phyloP scores from a whole-genome alignment of 2,797 vertebrate species.

The Muscicapa comitata region DNA sequence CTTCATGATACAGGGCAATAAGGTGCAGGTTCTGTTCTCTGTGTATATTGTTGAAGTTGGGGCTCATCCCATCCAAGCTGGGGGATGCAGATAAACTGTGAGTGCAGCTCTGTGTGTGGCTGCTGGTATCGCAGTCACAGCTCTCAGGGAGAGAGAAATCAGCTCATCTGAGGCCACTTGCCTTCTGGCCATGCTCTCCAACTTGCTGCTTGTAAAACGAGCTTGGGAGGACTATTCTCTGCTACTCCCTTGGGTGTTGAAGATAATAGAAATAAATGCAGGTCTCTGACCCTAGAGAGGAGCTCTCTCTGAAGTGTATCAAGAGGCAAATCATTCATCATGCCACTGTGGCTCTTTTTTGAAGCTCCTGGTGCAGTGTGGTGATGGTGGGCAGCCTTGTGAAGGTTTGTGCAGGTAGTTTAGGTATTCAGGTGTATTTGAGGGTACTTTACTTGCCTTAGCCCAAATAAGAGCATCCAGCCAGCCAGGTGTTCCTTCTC shows the following conservation, averaged over 20 bases:
- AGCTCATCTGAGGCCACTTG: not conserved
- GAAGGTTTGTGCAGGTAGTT: not conserved
- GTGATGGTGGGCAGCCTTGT: not conserved
- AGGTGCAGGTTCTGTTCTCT: not conserved
- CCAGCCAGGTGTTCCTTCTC: not conserved
- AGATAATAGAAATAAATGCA: not conserved
- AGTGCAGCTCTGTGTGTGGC: not conserved
- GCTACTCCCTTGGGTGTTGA: not conserved
- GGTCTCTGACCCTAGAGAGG: not conserved
- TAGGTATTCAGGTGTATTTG: not conserved
- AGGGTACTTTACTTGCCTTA: not conserved
- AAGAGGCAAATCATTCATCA: not conserved
- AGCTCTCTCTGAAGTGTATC: not conserved
- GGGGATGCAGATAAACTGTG: not conserved
- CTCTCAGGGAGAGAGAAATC: not conserved
- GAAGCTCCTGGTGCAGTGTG: not conserved
- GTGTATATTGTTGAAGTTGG: accelerated
- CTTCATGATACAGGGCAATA: not conserved
- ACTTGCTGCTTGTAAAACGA: not conserved
- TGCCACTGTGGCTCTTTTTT: not conserved
- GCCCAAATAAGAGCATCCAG: not conserved
- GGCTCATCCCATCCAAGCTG: not conserved
- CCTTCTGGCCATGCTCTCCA: not conserved
- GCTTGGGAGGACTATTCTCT: accelerated
- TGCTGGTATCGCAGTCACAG: not conserved